Evolutionary conservation across 2,888 invertebrate genomes (phyloP).

Genomic region (Pimpla rufipes): DNA sequence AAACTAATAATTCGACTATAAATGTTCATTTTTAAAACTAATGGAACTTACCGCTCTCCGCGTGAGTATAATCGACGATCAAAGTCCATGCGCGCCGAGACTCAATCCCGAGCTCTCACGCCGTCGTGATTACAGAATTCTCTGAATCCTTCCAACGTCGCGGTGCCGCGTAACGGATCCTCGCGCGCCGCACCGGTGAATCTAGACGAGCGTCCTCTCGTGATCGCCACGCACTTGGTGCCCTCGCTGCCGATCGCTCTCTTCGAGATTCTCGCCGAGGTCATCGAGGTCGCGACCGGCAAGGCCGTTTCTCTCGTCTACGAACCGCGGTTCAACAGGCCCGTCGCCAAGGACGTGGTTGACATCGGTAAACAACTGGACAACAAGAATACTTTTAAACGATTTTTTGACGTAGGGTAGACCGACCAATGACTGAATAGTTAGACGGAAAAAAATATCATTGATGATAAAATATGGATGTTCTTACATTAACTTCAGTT

Average conservation of each 20-base stretch:
- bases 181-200: constrained; percentile 28
- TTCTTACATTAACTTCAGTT: too few relatives aligned
- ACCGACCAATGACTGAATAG: too few relatives aligned
- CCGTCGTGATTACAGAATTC: constrained; percentile 57
- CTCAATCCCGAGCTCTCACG: background rate
- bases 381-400: background rate
- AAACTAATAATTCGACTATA: too few relatives aligned
- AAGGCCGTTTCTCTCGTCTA: constrained; percentile 77
- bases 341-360: constrained; percentile 76
- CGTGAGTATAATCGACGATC: background rate
- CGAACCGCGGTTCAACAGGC: constrained; percentile 76
- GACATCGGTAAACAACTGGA: constrained; percentile 77
- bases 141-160: constrained; percentile 71
- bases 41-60: too few relatives aligned
- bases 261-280: constrained; percentile 79
- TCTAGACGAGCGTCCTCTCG: constrained; percentile 75
- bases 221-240: constrained; percentile 79
- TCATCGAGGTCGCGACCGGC: constrained; percentile 77
- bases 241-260: constrained; percentile 79
- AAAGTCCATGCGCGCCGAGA: background rate
- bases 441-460: too few relatives aligned
- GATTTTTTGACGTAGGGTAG: too few relatives aligned
- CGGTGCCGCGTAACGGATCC: constrained; percentile 73
- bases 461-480: too few relatives aligned
- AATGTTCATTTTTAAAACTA: too few relatives aligned